Evolutionary conservation across 2,113 vertebrate species (phyloP).

Genomic region (Calyptommatus sinebrachiatus): DNA sequence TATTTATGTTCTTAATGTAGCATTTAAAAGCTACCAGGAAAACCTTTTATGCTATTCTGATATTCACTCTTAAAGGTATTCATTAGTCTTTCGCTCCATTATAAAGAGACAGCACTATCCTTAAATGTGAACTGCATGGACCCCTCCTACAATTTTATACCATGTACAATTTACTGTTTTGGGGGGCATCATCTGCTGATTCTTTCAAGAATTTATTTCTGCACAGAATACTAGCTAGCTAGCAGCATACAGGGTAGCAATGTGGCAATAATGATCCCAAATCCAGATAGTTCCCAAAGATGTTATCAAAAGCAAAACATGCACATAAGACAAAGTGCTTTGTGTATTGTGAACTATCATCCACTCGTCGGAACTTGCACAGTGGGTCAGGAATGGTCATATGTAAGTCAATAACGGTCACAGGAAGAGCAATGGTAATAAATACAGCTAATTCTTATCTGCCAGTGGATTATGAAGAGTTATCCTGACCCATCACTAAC

Average conservation of each 20-base stretch:
- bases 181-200: not conserved
- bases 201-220: not conserved
- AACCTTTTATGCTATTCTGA: conserved; percentile 5
- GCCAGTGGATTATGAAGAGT: not conserved
- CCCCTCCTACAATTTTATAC: not conserved
- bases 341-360: fast-evolving
- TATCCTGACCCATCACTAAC: not conserved
- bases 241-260: fast-evolving
- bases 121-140: fast-evolving
- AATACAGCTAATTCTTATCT: not conserved
- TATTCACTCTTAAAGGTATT: conserved; percentile 17
- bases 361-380: not conserved
- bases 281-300: not conserved
- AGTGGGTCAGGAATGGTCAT: not conserved
- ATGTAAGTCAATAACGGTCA: not conserved
- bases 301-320: not conserved
- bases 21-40: not conserved
- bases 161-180: not conserved
- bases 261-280: not conserved
- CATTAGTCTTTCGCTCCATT: conserved; percentile 8
- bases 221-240: not conserved
- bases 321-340: fast-evolving
- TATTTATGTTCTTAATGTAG: not conserved
- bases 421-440: not conserved
- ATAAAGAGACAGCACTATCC: not conserved